These are phyloP conservation scores for Lasioglossum morio DNA, from an alignment of 2,888 invertebrate species.

Conservation along the genomic window DNA sequence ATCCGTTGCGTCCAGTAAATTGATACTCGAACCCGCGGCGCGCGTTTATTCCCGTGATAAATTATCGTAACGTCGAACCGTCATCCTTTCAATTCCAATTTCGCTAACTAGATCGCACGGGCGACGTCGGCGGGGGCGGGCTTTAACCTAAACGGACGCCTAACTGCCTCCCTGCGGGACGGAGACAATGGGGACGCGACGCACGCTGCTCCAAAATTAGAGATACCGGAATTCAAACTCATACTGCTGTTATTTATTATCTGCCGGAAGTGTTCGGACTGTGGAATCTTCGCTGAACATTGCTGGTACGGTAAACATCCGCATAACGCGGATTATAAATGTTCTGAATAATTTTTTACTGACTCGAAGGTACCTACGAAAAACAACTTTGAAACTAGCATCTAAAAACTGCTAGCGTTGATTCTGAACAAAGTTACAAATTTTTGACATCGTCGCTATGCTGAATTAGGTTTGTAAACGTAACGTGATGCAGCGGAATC, in stretches of 20 bases:
- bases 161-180: neutral
- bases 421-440: neutral
- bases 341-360: too few species aligned
- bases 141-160: slow-evolving; percentile 6
- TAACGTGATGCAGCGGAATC: neutral
- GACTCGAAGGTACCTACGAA: too few species aligned
- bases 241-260: too few species aligned
- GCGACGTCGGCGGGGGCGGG: slow-evolving; percentile 14
- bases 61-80: slow-evolving; percentile 70
- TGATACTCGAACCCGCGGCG: slow-evolving; percentile 67
- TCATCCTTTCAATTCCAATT: slow-evolving; percentile 68
- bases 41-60: slow-evolving; percentile 69
- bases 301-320: too few species aligned
- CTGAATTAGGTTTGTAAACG: neutral
- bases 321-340: too few species aligned
- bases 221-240: neutral
- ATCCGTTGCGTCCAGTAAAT: slow-evolving; percentile 72
- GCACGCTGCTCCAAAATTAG: neutral
- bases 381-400: too few species aligned
- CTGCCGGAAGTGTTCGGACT: too few species aligned
- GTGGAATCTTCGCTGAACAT: too few species aligned
- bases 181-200: neutral
- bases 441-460: neutral
- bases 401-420: neutral
- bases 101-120: slow-evolving; percentile 59